Evolutionary conservation across 2,113 vertebrate genomes (phyloP), one percentile per base, ranked within the genome.

Genomic region (Chloebia gouldiae): DNA sequence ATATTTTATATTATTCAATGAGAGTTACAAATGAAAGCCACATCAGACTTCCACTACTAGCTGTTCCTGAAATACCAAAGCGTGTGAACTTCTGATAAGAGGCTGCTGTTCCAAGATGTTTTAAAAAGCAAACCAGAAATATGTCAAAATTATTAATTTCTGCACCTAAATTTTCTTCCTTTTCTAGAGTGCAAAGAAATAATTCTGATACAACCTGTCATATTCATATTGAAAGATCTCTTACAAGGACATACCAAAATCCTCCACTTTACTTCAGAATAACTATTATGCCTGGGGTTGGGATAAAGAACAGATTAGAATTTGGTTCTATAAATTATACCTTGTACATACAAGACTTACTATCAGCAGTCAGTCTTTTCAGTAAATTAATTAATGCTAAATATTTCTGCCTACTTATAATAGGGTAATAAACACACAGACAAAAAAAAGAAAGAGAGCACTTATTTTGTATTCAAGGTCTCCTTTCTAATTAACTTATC

Each of bases 401-500:
- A 10, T 66, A 83, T 70, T 95, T 83, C 59, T 78, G 50, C n/a
- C 37, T 37, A 25, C 12, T 93, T 64, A 61, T 16, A 81, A 76
- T 3, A 66, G 40, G 22, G 40, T 88, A 68, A 83, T 37, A 95
- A 54, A 73, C 18, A 78, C 49, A 64, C 14, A 51, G 28, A 75
- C 11, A 50, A 7, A 78, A 1, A 63, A 21, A 51, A 53, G 37
- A 85, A 89, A 85, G 3, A 57, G 70, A 66, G 33, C 15, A 45
- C 31, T 61, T 57, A 47, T 18, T 97, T 89, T 61, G 81, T 49
- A 92, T 54, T 80, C 60, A 93, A 77, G n/a, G 80, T 88, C 30
- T 18, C 33, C 45, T 80, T 92, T 66, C 63, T 86, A 89, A 94
- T 94, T 94, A 88, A 82, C 24, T 94, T 84, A 72, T 13, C 69